Conservation (phyloP, 1,140 invertebrate genomes). For the Cydia strobilella region DNA sequence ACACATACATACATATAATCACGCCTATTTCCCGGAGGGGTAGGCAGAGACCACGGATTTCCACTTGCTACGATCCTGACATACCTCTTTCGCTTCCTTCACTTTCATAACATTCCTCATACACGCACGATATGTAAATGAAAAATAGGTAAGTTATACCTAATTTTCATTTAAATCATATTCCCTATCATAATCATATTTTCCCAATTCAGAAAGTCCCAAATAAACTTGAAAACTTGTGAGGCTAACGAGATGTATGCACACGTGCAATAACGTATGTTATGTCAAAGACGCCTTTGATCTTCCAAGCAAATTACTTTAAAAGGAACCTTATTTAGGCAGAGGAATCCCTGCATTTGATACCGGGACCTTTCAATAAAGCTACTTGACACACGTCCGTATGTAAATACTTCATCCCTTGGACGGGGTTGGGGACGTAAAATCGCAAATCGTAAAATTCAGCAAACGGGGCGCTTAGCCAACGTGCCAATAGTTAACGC, state of each 20-base stretch:
- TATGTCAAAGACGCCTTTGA: constrained; percentile 14
- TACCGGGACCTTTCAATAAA: constrained; percentile 20
- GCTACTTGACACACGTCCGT: constrained; percentile 13
- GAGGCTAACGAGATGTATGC: not conserved
- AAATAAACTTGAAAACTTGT: not conserved
- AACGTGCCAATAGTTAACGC: too few species aligned
- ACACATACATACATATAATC: too few species aligned
- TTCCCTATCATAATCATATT: too few species aligned
- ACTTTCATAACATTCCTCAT: too few species aligned
- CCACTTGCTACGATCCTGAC: too few species aligned
- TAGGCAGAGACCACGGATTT: too few species aligned
- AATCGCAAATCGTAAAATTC: constrained; percentile 18
- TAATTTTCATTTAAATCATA: too few species aligned
- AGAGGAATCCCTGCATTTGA: constrained; percentile 28
- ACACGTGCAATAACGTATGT: constrained; percentile 2
- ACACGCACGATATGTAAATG: too few species aligned
- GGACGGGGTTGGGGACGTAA: not conserved
- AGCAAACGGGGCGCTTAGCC: too few species aligned
- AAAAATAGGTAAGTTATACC: too few species aligned
- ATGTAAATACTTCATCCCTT: constrained; percentile 27
- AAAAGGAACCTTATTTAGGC: constrained; percentile 29
- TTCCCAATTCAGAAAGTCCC: not conserved
- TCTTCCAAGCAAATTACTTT: constrained; percentile 24
- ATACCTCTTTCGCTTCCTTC: too few species aligned
- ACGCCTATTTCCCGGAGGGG: too few species aligned